A percentile compares a stretch with the other conserved stretches of the same genome.
phyloP scores from a whole-genome alignment of 2,888 invertebrate species.

The Polydrusus tereticollis region DNA sequence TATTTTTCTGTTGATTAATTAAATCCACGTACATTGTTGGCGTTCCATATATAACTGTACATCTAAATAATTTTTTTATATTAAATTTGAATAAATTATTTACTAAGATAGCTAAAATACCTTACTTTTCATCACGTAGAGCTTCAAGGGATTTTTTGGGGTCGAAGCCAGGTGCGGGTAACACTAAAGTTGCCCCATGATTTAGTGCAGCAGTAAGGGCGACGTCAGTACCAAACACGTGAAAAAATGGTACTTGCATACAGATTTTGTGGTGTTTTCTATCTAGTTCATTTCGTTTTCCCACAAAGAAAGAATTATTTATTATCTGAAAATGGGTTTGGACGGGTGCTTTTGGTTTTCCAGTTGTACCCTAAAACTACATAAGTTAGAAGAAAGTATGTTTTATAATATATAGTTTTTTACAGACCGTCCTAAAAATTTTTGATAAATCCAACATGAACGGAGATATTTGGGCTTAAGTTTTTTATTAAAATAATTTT shows the following conservation, averaged over 20 bases:
- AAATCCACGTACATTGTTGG: conserved; percentile 91
- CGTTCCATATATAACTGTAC: conserved; percentile 80
- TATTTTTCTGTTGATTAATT: conserved; percentile 69
- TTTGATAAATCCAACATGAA: no score
- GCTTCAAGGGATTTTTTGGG: conserved; percentile 74
- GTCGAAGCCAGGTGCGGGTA: conserved; percentile 74
- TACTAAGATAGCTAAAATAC: neutral
- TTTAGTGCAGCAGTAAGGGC: conserved; percentile 72
- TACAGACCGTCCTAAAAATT: no score
- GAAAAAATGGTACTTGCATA: conserved; percentile 83
- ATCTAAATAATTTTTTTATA: no score
- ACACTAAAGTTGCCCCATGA: conserved; percentile 73
- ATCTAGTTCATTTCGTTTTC: conserved; percentile 67
- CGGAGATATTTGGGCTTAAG: no score
- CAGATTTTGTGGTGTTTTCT: conserved; percentile 71
- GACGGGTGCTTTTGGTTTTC: conserved; percentile 80
- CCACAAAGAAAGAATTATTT: conserved; percentile 81
- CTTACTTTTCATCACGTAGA: conserved; percentile 76
- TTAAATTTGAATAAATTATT: no score
- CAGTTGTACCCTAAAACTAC: conserved; percentile 68
- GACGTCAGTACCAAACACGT: conserved; percentile 82
- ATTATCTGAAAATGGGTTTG: conserved; percentile 79
- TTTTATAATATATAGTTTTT: no score
- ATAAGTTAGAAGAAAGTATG: conserved; percentile 4
- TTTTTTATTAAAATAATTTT: no score